Percentiles rank a stretch among this genome's conserved stretches.
Evolutionary conservation across 2,797 vertebrate species (phyloP).

Genomic region (Sebastes oblongus): DNA sequence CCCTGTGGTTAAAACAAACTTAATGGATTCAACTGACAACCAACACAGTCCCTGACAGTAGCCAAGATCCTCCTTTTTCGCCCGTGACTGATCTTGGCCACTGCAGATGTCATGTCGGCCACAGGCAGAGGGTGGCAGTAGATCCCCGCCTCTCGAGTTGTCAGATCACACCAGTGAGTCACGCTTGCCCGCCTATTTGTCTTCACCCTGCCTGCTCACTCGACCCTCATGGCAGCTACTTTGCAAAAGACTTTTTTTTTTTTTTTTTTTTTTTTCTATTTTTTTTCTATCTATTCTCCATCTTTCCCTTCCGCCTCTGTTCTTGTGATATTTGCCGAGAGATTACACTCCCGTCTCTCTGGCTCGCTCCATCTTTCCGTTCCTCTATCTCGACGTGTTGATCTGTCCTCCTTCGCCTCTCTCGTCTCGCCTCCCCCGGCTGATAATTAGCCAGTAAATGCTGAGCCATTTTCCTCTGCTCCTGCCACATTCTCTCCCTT

Average conservation of each 20-base stretch:
- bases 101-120: constrained; percentile 70
- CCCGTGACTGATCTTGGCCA: constrained; percentile 51
- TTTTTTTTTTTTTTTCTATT: constrained; percentile 47
- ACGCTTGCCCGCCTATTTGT: constrained; percentile 59
- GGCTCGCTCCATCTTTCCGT: constrained; percentile 8
- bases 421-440: constrained; percentile 49
- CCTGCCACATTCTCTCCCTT: constrained; percentile 57
- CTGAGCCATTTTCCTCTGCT: constrained; percentile 56
- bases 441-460: constrained; percentile 72
- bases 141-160: constrained; percentile 52
- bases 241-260: constrained; percentile 65
- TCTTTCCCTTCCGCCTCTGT: constrained; percentile 40
- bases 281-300: constrained; percentile 51
- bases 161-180: constrained; percentile 63
- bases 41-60: constrained; percentile 27
- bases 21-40: constrained; percentile 57
- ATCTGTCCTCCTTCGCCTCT: constrained; percentile 39
- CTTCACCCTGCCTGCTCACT: constrained; percentile 48
- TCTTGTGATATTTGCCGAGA: constrained; percentile 66
- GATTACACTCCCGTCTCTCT: constrained; percentile 48
- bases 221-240: constrained; percentile 69
- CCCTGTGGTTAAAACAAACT: constrained; percentile 46
- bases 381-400: constrained; percentile 13
- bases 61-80: constrained; percentile 34
- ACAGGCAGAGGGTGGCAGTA: constrained; percentile 75